Conservation (phyloP, 2,113 vertebrate species). For the Potamarius usumacintae region DNA sequence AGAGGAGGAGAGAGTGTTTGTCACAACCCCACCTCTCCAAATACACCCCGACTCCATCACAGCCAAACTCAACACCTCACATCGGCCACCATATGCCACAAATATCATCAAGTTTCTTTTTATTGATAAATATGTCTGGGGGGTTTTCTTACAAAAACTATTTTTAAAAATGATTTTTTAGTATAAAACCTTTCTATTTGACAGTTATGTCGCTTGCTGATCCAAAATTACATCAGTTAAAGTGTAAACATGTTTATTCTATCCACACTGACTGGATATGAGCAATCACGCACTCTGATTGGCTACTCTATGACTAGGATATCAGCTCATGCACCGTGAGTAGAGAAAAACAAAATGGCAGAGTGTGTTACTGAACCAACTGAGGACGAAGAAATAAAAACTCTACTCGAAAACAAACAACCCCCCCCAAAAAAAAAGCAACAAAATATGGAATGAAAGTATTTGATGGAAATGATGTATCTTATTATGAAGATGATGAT, state of each 20-base stretch:
- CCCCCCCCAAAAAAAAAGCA: too few relatives aligned
- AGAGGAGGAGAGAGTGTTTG: constrained; percentile 25
- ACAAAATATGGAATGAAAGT: too few relatives aligned
- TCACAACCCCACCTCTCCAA: constrained; percentile 43
- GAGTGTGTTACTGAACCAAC: too few relatives aligned
- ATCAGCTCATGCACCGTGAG: too few relatives aligned
- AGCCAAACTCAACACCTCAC: constrained; percentile 41
- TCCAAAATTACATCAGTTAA: background rate
- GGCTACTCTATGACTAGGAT: too few relatives aligned
- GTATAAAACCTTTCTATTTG: background rate
- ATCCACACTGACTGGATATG: too few relatives aligned
- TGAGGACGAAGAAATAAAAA: too few relatives aligned
- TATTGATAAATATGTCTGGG: background rate
- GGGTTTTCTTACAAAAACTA: background rate
- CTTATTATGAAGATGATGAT: too few relatives aligned
- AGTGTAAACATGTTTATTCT: background rate
- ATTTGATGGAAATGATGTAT: too few relatives aligned
- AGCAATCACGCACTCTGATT: too few relatives aligned
- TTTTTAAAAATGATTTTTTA: background rate
- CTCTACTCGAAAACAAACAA: too few relatives aligned
- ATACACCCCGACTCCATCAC: constrained; percentile 37
- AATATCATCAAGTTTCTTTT: background rate
- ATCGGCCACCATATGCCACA: constrained; percentile 57
- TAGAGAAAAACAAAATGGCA: too few relatives aligned
- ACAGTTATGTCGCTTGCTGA: background rate